Conservation (phyloP, 1,140 invertebrate genomes). For the Drosophila albomicans region DNA sequence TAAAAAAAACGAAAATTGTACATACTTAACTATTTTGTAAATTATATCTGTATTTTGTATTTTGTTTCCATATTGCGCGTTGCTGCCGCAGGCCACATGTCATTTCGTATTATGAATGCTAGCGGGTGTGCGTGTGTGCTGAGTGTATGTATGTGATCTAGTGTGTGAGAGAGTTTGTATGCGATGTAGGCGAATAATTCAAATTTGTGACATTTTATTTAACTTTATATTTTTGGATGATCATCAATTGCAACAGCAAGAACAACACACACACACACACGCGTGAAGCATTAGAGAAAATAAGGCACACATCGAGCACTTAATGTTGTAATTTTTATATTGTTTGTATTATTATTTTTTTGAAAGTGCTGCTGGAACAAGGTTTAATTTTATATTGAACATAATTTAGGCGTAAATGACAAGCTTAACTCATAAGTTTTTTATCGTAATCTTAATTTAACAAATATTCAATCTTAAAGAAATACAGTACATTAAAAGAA, state of each 20-base stretch:
- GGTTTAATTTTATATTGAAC: slow-evolving; percentile 73
- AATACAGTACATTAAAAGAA: slow-evolving; percentile 67
- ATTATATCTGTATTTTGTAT: slow-evolving; percentile 73
- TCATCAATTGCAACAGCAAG: neutral
- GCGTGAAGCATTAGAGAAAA: slow-evolving; percentile 38
- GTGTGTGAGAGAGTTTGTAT: slow-evolving; percentile 18
- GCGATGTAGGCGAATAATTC: slow-evolving; percentile 22
- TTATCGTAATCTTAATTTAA: slow-evolving; percentile 80
- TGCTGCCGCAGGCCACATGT: slow-evolving; percentile 64
- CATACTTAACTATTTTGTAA: slow-evolving; percentile 81
- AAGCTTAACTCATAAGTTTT: slow-evolving; percentile 77
- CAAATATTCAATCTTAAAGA: slow-evolving; percentile 52
- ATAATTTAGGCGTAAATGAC: slow-evolving; percentile 80
- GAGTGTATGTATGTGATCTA: slow-evolving; percentile 5
- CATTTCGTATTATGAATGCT: slow-evolving; percentile 64
- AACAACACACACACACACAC: slow-evolving; percentile 41
- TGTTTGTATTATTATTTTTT: slow-evolving; percentile 81
- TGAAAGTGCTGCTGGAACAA: slow-evolving; percentile 74
- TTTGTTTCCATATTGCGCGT: slow-evolving; percentile 55
- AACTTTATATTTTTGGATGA: slow-evolving; percentile 4
- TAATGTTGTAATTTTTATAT: slow-evolving; percentile 77
- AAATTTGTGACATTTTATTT: slow-evolving; percentile 31
- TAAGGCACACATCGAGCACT: slow-evolving; percentile 28
- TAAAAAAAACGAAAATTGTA: slow-evolving; percentile 48
- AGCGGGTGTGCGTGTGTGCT: slow-evolving; percentile 33